phyloP scores from a whole-genome alignment of 2,888 invertebrate species.

The Celastrina argiolus region DNA sequence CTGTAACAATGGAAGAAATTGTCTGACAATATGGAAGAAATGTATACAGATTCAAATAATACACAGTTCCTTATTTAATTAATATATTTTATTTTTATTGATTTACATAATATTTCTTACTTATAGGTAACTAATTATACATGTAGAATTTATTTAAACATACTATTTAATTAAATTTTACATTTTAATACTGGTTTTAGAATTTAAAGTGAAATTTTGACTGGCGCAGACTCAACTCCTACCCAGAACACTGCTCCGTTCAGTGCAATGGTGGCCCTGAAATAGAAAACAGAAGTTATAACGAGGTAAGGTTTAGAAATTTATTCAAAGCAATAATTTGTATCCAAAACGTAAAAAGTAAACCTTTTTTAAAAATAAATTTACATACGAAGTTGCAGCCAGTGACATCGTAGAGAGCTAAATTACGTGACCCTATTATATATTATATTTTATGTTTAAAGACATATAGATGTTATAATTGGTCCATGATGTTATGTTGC shows the following conservation, averaged over 20 bases:
- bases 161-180: slow-evolving; percentile 6
- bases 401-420: too few species aligned
- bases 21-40: too few species aligned
- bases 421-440: too few species aligned
- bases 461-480: too few species aligned
- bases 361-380: too few species aligned
- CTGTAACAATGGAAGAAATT: too few species aligned
- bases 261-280: slow-evolving; percentile 82
- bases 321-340: neutral
- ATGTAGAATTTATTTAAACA: slow-evolving; percentile 9
- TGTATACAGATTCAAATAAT: too few species aligned
- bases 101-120: neutral
- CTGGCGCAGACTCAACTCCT: slow-evolving; percentile 78
- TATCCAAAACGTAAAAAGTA: neutral
- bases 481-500: too few species aligned
- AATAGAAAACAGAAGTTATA: slow-evolving; percentile 44
- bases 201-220: slow-evolving; percentile 65
- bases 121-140: neutral
- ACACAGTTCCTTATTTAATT: too few species aligned
- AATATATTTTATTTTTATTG: slow-evolving; percentile 6
- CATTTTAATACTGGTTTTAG: slow-evolving; percentile 3
- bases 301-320: neutral
- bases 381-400: too few species aligned
- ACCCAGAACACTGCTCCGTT: slow-evolving; percentile 86
- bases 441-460: too few species aligned